Conservation (phyloP, 1,140 invertebrate genomes). For the Neoseiulus cucumeris region DNA sequence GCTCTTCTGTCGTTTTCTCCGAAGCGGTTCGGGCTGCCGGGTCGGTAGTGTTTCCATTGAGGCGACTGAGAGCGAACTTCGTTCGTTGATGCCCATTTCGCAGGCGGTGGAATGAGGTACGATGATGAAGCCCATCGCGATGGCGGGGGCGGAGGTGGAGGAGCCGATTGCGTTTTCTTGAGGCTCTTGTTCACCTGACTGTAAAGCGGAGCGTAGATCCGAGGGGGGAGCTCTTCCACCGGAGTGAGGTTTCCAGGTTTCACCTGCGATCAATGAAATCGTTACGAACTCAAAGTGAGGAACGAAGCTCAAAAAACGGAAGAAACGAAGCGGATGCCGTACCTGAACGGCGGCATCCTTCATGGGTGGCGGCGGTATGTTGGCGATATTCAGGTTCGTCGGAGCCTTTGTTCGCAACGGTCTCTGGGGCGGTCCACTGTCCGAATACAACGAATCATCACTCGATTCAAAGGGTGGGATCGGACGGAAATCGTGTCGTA, state of each 20-base stretch:
- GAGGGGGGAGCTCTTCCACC: not conserved
- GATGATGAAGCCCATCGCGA: not conserved
- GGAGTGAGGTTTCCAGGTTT: not conserved
- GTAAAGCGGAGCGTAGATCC: not conserved
- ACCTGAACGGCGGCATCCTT: constrained; percentile 9
- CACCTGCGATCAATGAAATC: not conserved
- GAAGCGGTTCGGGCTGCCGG: not conserved
- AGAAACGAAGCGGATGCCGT: not conserved
- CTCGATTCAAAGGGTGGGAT: not conserved
- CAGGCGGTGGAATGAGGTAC: not conserved
- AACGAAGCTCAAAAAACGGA: not conserved
- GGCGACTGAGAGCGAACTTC: not conserved
- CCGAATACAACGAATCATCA: not conserved
- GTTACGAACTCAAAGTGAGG: not conserved
- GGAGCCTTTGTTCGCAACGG: not conserved
- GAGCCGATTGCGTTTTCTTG: not conserved
- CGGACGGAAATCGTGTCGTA: not conserved
- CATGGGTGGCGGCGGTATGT: not conserved
- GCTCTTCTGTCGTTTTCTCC: not conserved
- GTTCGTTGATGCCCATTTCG: not conserved
- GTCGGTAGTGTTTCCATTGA: not conserved
- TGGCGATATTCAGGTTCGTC: not conserved
- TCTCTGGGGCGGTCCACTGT: not conserved
- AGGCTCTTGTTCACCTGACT: constrained; percentile 2
- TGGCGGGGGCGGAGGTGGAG: not conserved